Evolutionary conservation across 2,888 invertebrate genomes (phyloP), one percentile per base, ranked within the genome.

Genomic region (Cheilosia soror): DNA sequence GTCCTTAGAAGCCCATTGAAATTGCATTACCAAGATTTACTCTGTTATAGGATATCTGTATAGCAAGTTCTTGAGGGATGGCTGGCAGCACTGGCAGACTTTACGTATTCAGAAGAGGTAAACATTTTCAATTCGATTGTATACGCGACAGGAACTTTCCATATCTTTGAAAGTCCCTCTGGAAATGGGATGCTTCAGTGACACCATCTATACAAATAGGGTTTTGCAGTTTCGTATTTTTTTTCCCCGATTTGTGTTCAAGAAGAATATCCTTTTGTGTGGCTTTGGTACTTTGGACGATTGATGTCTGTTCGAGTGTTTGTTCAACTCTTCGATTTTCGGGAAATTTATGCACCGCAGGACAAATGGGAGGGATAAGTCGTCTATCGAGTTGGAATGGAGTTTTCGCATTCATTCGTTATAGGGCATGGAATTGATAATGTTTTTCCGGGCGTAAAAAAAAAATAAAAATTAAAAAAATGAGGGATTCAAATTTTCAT

Each of bases 11-110:
- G 68, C n/a, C 47, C 75, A 81, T 81, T 75, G 75, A 75, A 80
- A 75, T 81, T 81, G 75, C 80, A 80, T 81, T 81, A 62, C 62
- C 25, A 63, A 29, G 66, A 73, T 66, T 51, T 42, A 62, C 75
- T 49, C 40, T 53, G 7, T 15, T 2, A 13, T 11, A 25, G 11
- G 4, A 25, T 49, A 6, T 20, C 11, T 49, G 1, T 4, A 3
- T 4, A 3, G 20, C 49, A 49, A 27, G 33, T 33, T 37, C 11
- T 37, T 37, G 37, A 37, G 11, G 11, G 11, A 37, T 37, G 37
- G 20, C 20, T 20, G 20, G 15, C 47, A 15, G n/a, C 47, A n/a
- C 15, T 5, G 51, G 27, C 13, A 31, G 66, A 53, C 29, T 44
- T 31, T 44, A 27, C 27, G 3, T 25, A 9, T 51, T 25, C 4